A percentile compares a stretch with the other conserved stretches of the same genome.
These are phyloP conservation scores for Apis laboriosa DNA, from an alignment of 1,140 invertebrate species.

Conservation along the genomic window DNA sequence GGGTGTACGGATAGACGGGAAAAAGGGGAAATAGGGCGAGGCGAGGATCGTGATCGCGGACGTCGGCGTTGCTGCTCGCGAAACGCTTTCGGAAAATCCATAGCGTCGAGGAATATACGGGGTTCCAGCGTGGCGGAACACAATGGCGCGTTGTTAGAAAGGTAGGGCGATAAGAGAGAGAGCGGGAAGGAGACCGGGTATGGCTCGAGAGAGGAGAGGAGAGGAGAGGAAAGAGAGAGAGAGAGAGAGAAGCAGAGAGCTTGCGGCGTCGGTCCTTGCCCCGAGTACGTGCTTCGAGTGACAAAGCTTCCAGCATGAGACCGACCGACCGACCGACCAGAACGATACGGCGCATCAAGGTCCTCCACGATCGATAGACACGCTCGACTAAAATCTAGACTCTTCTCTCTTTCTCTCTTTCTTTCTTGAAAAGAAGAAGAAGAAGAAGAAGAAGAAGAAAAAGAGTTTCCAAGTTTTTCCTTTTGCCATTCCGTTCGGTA, in stretches of 20 bases:
- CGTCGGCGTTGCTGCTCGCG: constrained; percentile 41
- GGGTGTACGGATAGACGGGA: constrained; percentile 1
- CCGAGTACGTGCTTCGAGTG: constrained; percentile 80
- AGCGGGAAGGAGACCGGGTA: constrained; percentile 46
- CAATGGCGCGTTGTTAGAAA: constrained; percentile 74
- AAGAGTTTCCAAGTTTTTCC: rapidly evolving
- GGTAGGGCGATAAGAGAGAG: constrained; percentile 67
- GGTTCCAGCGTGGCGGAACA: constrained; percentile 68
- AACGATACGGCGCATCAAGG: constrained; percentile 78
- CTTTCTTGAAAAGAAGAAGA: neutral
- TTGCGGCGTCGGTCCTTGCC: constrained; percentile 81
- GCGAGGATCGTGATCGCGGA: constrained; percentile 1
- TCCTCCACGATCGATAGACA: constrained; percentile 78
- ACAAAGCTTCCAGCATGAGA: constrained; percentile 77
- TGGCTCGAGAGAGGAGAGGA: constrained; percentile 7
- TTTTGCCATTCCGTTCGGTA: no score
- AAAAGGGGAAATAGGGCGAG: constrained; percentile 49
- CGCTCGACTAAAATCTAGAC: constrained; percentile 63
- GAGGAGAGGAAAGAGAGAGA: constrained; percentile 53
- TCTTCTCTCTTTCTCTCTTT: neutral
- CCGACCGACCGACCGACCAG: constrained; percentile 72
- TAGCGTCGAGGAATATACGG: constrained; percentile 75
- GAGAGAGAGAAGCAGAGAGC: constrained; percentile 70
- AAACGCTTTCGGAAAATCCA: constrained; percentile 78
- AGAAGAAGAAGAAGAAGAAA: no score